These are phyloP conservation scores for Pteronura brasiliensis DNA, from an alignment of 2,113 vertebrate species.

Conservation along the genomic window DNA sequence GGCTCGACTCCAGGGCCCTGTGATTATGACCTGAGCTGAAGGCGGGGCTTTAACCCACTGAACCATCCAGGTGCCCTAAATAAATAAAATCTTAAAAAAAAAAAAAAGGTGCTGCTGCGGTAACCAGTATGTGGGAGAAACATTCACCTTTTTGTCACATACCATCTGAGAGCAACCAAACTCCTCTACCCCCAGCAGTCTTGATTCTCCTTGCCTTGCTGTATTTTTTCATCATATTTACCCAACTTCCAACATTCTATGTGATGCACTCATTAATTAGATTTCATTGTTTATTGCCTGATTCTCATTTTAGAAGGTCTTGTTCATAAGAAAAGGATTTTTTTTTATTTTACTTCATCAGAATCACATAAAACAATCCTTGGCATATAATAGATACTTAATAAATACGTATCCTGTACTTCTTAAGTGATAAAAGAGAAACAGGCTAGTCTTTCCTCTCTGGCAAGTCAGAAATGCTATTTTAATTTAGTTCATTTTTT, in stretches of 20 bases:
- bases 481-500: neutral
- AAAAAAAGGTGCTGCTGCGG: conserved; percentile 15
- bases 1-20: no score
- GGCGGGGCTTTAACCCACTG: no score
- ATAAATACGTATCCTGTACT: neutral
- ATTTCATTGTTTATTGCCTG: neutral
- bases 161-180: neutral
- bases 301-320: neutral
- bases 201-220: neutral
- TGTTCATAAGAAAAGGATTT: neutral
- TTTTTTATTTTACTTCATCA: neutral
- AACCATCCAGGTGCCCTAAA: no score
- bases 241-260: neutral
- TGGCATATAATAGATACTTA: neutral
- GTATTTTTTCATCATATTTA: neutral
- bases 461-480: neutral
- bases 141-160: neutral
- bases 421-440: neutral
- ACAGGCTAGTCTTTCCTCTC: neutral
- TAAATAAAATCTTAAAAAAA: no score
- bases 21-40: no score
- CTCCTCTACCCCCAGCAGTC: neutral
- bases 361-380: neutral
- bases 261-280: neutral
- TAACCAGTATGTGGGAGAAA: conserved; percentile 69